Evolutionary conservation across 1,140 invertebrate species (phyloP).

Genomic region (Drosophila ficusphila): DNA sequence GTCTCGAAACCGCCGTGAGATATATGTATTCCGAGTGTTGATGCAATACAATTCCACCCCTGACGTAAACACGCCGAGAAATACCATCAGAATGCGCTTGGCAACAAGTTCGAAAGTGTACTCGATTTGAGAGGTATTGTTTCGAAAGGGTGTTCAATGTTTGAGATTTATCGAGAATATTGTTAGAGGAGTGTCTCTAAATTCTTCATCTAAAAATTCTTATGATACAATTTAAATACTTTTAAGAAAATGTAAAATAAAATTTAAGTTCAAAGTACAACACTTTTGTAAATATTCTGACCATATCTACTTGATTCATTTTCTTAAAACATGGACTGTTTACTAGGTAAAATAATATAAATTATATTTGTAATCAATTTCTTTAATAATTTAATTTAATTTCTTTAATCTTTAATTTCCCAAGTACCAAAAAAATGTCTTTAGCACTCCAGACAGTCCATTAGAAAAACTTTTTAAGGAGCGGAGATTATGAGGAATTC

Average conservation of each 20-base stretch:
- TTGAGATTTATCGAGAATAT: background rate
- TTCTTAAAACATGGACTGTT: too few species aligned
- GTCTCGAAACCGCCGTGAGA: conserved; percentile 24
- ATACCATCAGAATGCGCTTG: conserved; percentile 33
- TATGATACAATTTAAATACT: background rate
- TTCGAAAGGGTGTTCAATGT: background rate
- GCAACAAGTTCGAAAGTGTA: conserved; percentile 44
- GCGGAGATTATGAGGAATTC: conserved; percentile 9
- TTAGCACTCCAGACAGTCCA: background rate
- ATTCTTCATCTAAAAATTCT: too few species aligned
- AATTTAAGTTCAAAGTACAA: background rate
- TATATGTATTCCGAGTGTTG: conserved; percentile 12
- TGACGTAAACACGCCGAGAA: conserved; percentile 43
- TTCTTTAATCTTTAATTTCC: too few species aligned
- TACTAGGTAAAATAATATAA: too few species aligned
- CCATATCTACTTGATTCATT: too few species aligned
- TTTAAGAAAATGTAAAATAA: background rate
- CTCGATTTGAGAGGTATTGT: conserved; percentile 4
- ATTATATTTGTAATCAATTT: too few species aligned
- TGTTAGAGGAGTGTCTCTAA: background rate
- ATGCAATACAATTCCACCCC: conserved; percentile 59
- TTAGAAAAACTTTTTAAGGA: background rate
- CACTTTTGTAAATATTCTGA: too few species aligned
- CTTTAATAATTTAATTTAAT: too few species aligned
- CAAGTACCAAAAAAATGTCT: too few species aligned